A percentile compares a stretch with the other conserved stretches of the same genome.
Conservation (phyloP, 2,113 vertebrate genomes). For the Apus apus region DNA sequence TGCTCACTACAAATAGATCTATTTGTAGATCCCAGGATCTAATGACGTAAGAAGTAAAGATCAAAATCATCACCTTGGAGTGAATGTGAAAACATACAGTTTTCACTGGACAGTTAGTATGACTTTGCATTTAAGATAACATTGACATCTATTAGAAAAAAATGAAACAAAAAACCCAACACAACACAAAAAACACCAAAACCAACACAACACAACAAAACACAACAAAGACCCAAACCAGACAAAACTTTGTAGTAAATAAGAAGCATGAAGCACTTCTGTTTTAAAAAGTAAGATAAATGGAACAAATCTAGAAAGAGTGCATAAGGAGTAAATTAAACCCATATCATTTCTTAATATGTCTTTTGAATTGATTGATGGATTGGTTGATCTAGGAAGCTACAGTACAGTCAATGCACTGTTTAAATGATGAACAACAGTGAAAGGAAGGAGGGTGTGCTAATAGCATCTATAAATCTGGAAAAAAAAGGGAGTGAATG, state of each 20-base stretch:
- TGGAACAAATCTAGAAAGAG: not conserved
- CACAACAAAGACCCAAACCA: not conserved
- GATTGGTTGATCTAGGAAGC: not conserved
- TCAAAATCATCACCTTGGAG: not conserved
- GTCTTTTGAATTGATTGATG: not conserved
- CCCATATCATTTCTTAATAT: not conserved
- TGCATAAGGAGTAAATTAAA: not conserved
- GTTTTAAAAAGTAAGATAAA: not conserved
- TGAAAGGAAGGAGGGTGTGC: not conserved
- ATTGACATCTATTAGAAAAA: not conserved
- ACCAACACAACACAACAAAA: not conserved
- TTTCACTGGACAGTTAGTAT: not conserved
- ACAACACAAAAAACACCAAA: not conserved
- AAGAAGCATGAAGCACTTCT: not conserved
- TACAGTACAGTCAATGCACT: not conserved
- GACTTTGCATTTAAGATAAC: not conserved
- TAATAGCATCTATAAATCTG: not conserved
- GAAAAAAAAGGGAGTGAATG: not conserved
- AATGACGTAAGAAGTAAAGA: not conserved
- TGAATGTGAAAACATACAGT: not conserved
- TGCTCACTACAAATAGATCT: not conserved
- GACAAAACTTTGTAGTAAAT: not conserved
- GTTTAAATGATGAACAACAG: not conserved
- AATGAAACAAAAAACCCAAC: no score
- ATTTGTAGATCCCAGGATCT: not conserved